Evolutionary conservation across 1,140 invertebrate species (phyloP), one percentile per base, ranked within the genome.

Genomic region (Thaumetopoea pityocampa): DNA sequence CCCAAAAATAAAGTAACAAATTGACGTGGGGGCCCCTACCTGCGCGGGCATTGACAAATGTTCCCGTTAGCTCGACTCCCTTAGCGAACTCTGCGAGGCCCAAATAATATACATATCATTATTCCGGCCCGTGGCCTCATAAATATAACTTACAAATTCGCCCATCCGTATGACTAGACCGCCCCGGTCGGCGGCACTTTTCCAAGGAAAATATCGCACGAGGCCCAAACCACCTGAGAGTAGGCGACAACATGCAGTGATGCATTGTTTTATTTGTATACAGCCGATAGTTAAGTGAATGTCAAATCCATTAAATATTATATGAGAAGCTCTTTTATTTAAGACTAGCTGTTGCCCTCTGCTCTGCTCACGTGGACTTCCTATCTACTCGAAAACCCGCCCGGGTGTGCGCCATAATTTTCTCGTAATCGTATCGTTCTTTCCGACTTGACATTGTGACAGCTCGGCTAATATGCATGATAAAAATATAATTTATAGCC

Each of bases 101-200:
- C 62, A 67, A 68, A 74, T 73, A 67, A 69, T 70, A 73, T 70
- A 74, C 70, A 71, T 74, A 71, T 74, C 70, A 74, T 74, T 74
- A 74, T 63, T 71, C 54, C 51, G 43, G 54, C 44, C 52, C 60
- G 41, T 54, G 55, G 54, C 47, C 60, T 45, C 70, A 74, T 74
- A 71, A 74, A 74, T 74, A 71, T 68, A 67, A 63, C 65, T 65
- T 66, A 67, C 62, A 65, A 65, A 73, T 70, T 71, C 56, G 56
- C 62, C 51, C 54, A 55, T 62, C 63, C 56, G 46, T n/a, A 43
- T 43, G 62, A 51, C 28, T 28, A 41, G 27, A 27, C 19, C 20
- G 40, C 48, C 29, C 41, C 42, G 46, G n/a, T 51, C 52, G 46
- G 20, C 40, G 54, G 59, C 53, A 62, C 67, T 71, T 67, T 74